phyloP scores from a whole-genome alignment of 2,888 invertebrate genomes.

The Noctua janthe region DNA sequence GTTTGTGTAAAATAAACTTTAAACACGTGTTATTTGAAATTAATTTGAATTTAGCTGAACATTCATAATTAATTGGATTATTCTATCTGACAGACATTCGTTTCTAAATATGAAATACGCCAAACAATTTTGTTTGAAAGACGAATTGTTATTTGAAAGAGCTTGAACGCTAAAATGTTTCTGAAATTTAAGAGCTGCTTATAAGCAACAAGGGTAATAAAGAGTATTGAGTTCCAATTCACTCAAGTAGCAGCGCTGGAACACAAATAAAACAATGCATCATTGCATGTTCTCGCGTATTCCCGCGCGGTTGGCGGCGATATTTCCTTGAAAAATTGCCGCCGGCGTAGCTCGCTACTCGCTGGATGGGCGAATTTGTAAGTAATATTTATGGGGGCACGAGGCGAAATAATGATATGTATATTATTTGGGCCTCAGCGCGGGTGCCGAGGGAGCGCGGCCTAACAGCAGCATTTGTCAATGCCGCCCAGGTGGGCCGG shows the following conservation, averaged over 20 bases:
- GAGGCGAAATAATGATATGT: slow-evolving; percentile 87
- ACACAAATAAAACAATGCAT: slow-evolving; percentile 72
- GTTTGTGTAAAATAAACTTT: slow-evolving; percentile 47
- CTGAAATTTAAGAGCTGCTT: slow-evolving; percentile 41
- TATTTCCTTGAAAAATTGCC: slow-evolving; percentile 85
- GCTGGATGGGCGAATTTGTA: slow-evolving; percentile 83
- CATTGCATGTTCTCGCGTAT: slow-evolving; percentile 73
- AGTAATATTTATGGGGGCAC: slow-evolving; percentile 86
- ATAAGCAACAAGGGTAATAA: slow-evolving; percentile 42
- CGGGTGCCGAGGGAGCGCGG: slow-evolving; percentile 76
- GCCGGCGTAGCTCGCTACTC: slow-evolving; percentile 71
- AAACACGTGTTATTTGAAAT: slow-evolving; percentile 44
- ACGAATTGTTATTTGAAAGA: slow-evolving; percentile 18
- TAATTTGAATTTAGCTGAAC: slow-evolving; percentile 16
- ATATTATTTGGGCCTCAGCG: slow-evolving; percentile 85
- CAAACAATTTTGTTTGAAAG: slow-evolving; percentile 15
- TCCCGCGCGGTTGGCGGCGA: slow-evolving; percentile 70
- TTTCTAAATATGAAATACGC: slow-evolving; percentile 9
- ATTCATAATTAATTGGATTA: slow-evolving; percentile 24
- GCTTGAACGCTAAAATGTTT: slow-evolving; percentile 29
- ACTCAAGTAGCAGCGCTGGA: slow-evolving; percentile 51
- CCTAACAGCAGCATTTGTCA: slow-evolving; percentile 85
- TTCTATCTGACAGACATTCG: slow-evolving; percentile 6
- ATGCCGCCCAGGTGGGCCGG: slow-evolving; percentile 85
- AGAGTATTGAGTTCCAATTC: slow-evolving; percentile 62